Base-by-base conservation (phyloP, 2,113 vertebrate species). In the Willisornis vidua region DNA sequence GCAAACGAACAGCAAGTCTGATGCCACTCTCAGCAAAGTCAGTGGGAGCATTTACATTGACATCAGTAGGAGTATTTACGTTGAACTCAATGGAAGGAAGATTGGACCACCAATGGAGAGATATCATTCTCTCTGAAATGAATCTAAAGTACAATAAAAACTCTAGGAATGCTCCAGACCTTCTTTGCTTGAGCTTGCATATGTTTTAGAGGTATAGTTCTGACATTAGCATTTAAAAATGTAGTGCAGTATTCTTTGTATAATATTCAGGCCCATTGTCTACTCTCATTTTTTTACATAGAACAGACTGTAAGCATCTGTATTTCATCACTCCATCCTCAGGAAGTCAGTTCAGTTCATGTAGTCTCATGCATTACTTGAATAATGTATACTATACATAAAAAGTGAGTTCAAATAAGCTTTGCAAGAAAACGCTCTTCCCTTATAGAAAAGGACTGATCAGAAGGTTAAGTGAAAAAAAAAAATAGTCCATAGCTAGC, bases 241-340 rank as follows among this genome's bases (percentile, higher is more conserved):
- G 35, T 88, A 54, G 35, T 48, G 39, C 33, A 17, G 19, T 66
- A 61, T 74, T 37, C 29, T 94, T 87, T 73, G 41, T 41, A 89
- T 89, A 92, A 62, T 55, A 85, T 78, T 70, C 71, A 90, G 41
- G n/a, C 19, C 58, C 93, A 80, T 95, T 95, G 74, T 89, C 62
- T 83, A 43, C 29, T 85, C 10, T 79, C 24, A 66, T 61, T 70
- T 96, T 48, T 94, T 93, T 79, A 68, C 63, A 83, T 14, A 94
- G 73, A 82, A 33, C 57, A 73, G 71, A 76, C 33, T 67, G 55
- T 57, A 79, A 77, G 77, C 54, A 95, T 74, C 46, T 88, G 77
- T 35, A 70, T 85, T 96, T 94, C 87, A 93, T 95, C 74, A 63
- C 67, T 94, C 71, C 35, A 72, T 65, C 67, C 91, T 83, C 90